Evolutionary conservation across 1,140 invertebrate species (phyloP).

Genomic region (Portunus trituberculatus): DNA sequence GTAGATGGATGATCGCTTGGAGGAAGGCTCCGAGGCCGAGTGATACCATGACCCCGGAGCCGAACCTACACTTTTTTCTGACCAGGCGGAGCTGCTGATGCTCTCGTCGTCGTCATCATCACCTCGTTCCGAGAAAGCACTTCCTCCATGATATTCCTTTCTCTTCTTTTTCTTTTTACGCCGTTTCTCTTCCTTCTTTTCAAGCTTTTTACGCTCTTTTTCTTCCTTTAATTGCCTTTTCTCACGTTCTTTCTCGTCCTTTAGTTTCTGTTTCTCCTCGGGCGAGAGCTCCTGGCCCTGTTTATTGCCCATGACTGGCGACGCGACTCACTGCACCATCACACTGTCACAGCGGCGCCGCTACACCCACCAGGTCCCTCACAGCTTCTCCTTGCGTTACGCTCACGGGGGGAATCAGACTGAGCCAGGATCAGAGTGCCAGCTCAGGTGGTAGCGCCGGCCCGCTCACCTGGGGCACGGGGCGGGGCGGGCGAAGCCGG

Average conservation of each 20-base stretch:
- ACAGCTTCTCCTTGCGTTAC: constrained; percentile 66
- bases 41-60: constrained; percentile 77
- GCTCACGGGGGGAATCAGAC: constrained; percentile 67
- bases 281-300: constrained; percentile 76
- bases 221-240: constrained; percentile 73
- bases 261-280: constrained; percentile 76
- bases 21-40: constrained; percentile 77
- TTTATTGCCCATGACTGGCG: constrained; percentile 76
- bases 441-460: constrained; percentile 67
- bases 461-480: constrained; percentile 57
- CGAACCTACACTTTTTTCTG: constrained; percentile 75
- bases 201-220: constrained; percentile 71
- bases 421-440: constrained; percentile 53
- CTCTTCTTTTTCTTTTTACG: constrained; percentile 72
- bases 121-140: constrained; percentile 25
- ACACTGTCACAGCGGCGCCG: constrained; percentile 52
- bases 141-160: constrained; percentile 61
- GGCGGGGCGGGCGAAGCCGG: neutral
- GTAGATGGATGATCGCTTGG: constrained; percentile 76
- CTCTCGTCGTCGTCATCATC: constrained; percentile 72
- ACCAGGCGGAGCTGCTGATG: constrained; percentile 73
- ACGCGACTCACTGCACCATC: constrained; percentile 64
- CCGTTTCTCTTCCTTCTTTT: constrained; percentile 74
- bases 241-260: constrained; percentile 75
- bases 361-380: constrained; percentile 40